A percentile compares a stretch with the other conserved stretches of the same genome.
Conservation (phyloP, 2,888 invertebrate genomes). For the Archips xylosteana region DNA sequence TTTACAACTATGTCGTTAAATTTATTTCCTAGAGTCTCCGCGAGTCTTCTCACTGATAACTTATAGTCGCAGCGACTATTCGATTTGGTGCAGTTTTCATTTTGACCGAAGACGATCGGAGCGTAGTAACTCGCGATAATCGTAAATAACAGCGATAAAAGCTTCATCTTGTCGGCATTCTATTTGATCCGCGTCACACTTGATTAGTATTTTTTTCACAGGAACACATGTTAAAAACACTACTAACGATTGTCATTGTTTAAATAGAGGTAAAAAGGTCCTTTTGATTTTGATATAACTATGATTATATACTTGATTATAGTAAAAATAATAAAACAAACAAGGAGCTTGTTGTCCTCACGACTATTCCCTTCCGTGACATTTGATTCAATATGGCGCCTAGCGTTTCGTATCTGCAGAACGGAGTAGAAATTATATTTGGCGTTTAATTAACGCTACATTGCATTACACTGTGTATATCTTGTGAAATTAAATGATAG, state of each 20-base stretch:
- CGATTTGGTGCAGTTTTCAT: slow-evolving; percentile 71
- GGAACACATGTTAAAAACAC: slow-evolving; percentile 28
- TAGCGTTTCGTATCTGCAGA: slow-evolving; percentile 28
- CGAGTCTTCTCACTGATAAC: slow-evolving; percentile 67
- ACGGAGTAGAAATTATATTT: no score
- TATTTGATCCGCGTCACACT: slow-evolving; percentile 59
- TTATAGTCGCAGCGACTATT: slow-evolving; percentile 73
- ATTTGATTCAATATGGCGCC: slow-evolving; percentile 39
- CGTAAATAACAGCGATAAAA: slow-evolving; percentile 70
- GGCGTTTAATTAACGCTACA: no score
- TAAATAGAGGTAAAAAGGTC: slow-evolving; percentile 3
- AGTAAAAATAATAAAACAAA: slow-evolving; percentile 40
- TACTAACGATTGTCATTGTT: slow-evolving; percentile 26
- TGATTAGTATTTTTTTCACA: slow-evolving; percentile 43
- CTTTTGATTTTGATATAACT: slow-evolving; percentile 24
- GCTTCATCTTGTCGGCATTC: slow-evolving; percentile 75
- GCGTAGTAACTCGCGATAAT: slow-evolving; percentile 61
- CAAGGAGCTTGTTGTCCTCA: slow-evolving; percentile 38
- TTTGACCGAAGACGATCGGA: slow-evolving; percentile 62
- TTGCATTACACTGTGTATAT: no score
- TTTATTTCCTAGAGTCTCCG: slow-evolving; percentile 68
- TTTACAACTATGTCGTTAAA: slow-evolving; percentile 75
- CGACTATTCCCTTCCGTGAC: slow-evolving; percentile 24
- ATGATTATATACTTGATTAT: slow-evolving; percentile 26
- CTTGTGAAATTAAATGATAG: no score